Base-by-base conservation (phyloP, 2,888 invertebrate species). In the Rhopalosiphum nymphaeae region DNA sequence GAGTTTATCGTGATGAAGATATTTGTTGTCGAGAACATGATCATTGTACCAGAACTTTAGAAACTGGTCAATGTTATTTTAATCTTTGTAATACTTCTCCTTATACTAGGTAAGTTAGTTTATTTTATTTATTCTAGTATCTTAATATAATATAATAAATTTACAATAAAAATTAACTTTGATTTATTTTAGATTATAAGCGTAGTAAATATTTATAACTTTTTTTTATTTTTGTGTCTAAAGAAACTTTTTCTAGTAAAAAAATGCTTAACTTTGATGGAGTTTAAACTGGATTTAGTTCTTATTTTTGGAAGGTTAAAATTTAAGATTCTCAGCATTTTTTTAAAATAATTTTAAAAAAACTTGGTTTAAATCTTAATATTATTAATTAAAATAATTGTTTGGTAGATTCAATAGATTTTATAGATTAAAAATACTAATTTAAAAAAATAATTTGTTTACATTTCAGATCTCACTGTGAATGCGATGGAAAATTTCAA, bases 401-500 rank as follows among this genome's bases (percentile, higher is more conserved):
- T 78, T 78, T 78, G 53, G 13, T 49, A 44, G 42, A 85, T 85
- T 85, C 42, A 44, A 86, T 86, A 44, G 26, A 44, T 46, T 46
- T 46, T 29, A 26, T 46, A 44, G 5, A 44, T 86, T 29, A 26
- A 29, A 86, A 42, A 26, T 85, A 42, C 9, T 1, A 85, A 42
- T 42, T 29, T 16, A 9, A 87, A 29, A 89, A 56, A 42, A 25
- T 26, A 61, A 21, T 46, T 85, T 61, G 44, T 89, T 89, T 61
- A 25, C 21, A 21, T 94, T 95, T 7, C 95, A 97, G 97, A 96
- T 98, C 98, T 2, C 98, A 98, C 96, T 99, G 99, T 96, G 96
- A 96, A 92, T 99, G 98, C 96, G 99, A 99, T 96, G 97, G 97
- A 95, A 97, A 97, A 96, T 97, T 99, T 92, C 98, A 97, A 96